phyloP scores from a whole-genome alignment of 1,140 invertebrate species.

The Heliconius melpomene region DNA sequence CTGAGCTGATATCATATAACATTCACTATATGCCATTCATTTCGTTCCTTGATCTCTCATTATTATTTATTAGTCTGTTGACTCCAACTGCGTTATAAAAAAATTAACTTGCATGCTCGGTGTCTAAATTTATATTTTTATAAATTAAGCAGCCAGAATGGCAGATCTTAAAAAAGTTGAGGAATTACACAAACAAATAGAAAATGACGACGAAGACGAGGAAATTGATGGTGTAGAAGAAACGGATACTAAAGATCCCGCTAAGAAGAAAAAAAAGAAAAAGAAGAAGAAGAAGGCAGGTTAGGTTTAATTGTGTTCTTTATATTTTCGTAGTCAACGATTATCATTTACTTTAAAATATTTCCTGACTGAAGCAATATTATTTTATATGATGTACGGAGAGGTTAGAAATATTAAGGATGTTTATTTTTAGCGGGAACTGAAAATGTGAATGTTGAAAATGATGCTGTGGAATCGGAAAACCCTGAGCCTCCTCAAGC shows the following conservation, averaged over 20 bases:
- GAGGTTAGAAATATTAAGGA: conserved; percentile 24
- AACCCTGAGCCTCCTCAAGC: conserved; percentile 49
- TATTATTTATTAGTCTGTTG: conserved; percentile 1
- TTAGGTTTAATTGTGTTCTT: conserved; percentile 55
- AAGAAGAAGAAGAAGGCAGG: conserved; percentile 89
- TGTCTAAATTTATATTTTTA: conserved; percentile 32
- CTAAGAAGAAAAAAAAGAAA: conserved; percentile 88
- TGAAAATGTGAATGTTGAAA: conserved; percentile 46
- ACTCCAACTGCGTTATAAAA: conserved; percentile 26
- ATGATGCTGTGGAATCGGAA: conserved; percentile 49
- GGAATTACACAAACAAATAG: conserved; percentile 62
- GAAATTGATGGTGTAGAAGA: conserved; percentile 79
- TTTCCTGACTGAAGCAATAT: background rate
- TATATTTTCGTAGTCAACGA: background rate
- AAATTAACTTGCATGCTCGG: conserved; percentile 21
- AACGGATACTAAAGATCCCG: conserved; percentile 80
- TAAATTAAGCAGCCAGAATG: conserved; percentile 53
- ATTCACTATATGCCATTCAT: background rate
- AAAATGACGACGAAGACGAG: conserved; percentile 66
- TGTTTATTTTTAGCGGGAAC: conserved; percentile 48
- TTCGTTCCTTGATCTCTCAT: background rate
- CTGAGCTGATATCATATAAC: background rate
- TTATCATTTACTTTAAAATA: background rate
- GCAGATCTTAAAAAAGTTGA: conserved; percentile 70
- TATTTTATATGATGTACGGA: background rate